Percentiles rank a stretch among this genome's conserved stretches.
These are phyloP conservation scores for Morpho deidamia DNA, from an alignment of 2,888 invertebrate genomes.

Conservation along the genomic window DNA sequence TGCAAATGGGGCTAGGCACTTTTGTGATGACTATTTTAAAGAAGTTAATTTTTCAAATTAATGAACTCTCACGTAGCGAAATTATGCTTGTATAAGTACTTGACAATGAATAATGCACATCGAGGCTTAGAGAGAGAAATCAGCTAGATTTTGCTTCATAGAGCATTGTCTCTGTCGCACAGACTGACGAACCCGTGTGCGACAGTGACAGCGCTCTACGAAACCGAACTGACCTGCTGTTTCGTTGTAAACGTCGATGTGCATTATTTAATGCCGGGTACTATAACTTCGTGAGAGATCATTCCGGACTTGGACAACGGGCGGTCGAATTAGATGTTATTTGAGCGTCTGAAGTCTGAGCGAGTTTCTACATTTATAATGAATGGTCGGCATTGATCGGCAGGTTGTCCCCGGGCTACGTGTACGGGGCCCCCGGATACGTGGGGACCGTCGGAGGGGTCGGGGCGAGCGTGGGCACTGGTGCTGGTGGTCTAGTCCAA, in stretches of 20 bases:
- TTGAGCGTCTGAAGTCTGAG: slow-evolving; percentile 19
- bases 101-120: too few species aligned
- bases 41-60: slow-evolving; percentile 37
- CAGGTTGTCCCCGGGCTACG: slow-evolving; percentile 82
- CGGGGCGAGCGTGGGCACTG: slow-evolving; percentile 68
- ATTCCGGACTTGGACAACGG: slow-evolving; percentile 35
- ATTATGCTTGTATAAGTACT: too few species aligned
- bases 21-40: slow-evolving; percentile 55
- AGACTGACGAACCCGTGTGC: too few species aligned
- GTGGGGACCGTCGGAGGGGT: slow-evolving; percentile 84
- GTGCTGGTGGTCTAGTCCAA: slow-evolving; percentile 84
- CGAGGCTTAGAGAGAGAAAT: too few species aligned
- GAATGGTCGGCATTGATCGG: slow-evolving; percentile 31
- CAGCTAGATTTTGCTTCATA: too few species aligned
- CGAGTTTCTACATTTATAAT: slow-evolving; percentile 11
- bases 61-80: slow-evolving; percentile 41
- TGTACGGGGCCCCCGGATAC: slow-evolving; percentile 87
- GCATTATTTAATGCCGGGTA: too few species aligned
- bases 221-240: too few species aligned
- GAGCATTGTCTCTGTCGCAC: too few species aligned
- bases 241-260: too few species aligned
- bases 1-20: slow-evolving; percentile 66
- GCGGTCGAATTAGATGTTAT: slow-evolving; percentile 13
- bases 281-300: slow-evolving; percentile 39
- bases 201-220: too few species aligned